Conservation (phyloP, 2,113 vertebrate genomes). For the Chaetodon auriga region DNA sequence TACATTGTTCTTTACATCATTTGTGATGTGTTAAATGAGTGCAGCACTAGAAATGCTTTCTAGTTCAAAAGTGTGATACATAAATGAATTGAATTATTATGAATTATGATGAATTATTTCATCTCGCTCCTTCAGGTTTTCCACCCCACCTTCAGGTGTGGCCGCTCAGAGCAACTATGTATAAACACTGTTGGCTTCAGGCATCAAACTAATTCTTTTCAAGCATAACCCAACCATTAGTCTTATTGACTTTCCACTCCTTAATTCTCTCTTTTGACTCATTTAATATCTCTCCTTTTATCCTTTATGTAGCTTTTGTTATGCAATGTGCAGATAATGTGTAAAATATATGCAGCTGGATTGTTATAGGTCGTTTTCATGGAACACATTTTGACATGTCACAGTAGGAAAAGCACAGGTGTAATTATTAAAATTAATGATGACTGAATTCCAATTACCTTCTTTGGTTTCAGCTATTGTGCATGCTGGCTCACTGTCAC, state of each 20-base stretch:
- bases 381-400: background rate
- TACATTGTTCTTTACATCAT: no score
- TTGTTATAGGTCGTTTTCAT: background rate
- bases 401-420: background rate
- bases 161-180: background rate
- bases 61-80: background rate
- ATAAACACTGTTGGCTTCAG: background rate
- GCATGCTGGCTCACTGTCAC: background rate
- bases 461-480: background rate
- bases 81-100: no score
- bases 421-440: conserved; percentile 5
- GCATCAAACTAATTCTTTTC: background rate
- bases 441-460: conserved; percentile 5
- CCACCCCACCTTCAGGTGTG: background rate
- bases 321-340: background rate
- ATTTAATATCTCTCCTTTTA: no score
- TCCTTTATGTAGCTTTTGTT: background rate
- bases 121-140: background rate
- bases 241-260: background rate
- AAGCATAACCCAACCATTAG: background rate
- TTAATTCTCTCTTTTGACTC: background rate
- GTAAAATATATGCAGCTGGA: background rate
- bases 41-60: background rate
- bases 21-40: background rate
- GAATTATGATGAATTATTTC: no score